Evolutionary conservation across 2,888 invertebrate species (phyloP).

Genomic region (Microchrysa polita): DNA sequence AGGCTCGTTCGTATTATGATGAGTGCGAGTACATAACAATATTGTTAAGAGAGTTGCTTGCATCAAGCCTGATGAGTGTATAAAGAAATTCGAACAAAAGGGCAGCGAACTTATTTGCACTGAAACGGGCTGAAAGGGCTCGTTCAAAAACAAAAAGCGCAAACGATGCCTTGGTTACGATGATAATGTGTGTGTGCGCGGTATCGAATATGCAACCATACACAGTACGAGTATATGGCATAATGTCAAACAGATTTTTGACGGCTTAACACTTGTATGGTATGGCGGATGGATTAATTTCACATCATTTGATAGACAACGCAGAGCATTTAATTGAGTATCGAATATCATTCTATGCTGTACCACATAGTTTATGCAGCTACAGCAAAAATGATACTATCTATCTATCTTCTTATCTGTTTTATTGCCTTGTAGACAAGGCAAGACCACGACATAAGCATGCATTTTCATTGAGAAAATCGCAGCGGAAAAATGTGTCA

Average conservation of each 20-base stretch:
- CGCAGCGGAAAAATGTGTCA: too few relatives aligned
- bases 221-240: slow-evolving; percentile 13
- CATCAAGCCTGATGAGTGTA: slow-evolving; percentile 28
- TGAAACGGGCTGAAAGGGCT: neutral
- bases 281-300: slow-evolving; percentile 23
- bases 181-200: neutral
- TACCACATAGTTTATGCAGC: too few relatives aligned
- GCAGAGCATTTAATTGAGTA: slow-evolving; percentile 25
- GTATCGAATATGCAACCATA: neutral
- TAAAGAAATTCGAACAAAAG: slow-evolving; percentile 39
- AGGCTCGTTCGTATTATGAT: too few relatives aligned
- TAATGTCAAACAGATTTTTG: slow-evolving; percentile 21
- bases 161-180: slow-evolving; percentile 16
- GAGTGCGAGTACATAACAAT: too few relatives aligned
- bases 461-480: too few relatives aligned
- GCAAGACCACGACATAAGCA: too few relatives aligned
- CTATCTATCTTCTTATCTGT: too few relatives aligned
- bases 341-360: neutral
- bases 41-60: too few relatives aligned
- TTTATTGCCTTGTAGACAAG: too few relatives aligned
- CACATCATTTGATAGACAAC: slow-evolving; percentile 10
- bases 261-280: slow-evolving; percentile 34
- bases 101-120: slow-evolving; percentile 37
- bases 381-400: too few relatives aligned
- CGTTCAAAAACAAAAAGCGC: neutral